Base-by-base conservation (phyloP, 2,888 invertebrate species). In the Drosophila quinaria region DNA sequence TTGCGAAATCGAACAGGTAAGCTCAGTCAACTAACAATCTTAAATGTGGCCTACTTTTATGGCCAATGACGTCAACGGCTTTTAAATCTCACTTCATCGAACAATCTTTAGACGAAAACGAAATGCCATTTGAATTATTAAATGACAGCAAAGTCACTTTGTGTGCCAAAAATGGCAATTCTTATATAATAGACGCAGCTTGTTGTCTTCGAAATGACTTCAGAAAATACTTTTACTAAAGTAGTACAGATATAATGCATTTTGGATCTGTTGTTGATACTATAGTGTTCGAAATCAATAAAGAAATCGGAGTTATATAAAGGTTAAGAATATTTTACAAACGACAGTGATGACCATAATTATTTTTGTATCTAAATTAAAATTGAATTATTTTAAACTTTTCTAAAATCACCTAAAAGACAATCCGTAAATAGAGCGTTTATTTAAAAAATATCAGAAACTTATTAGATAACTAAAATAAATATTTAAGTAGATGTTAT, bases 1-100 rank as follows among this genome's bases (percentile, higher is more conserved):
- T 41, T 91, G 85, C 60, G 96, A 96, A 93, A 95, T 96, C 87
- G 95, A 96, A 93, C 94, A 95, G 94, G 96, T 96, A 91, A 93
- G 92, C 66, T 31, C 55, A 39, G 39, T 44, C 42, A 29, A 29
- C 19, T 39, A 25, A 29, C 39, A 19, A 37, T 56, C 35, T 4
- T n/a, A 22, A 8, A n/a, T 19, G 15, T 58, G 46, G 25, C 35
- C 46, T 9, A 39, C 13, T 49, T 59, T 47, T 49, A 59, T 59
- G 39, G 25, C 29, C 58, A 29, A 49, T n/a, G 69, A 68, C 81
- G 72, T 78, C 79, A 81, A 35, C 33, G 33, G 35, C 19, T 42
- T 19, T 1, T 31, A 22, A 50, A 22, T 37, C 22, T 19, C 22
- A 22, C 29, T 47, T 50, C 50, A 37, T 25, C 22, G n/a, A 2